Evolutionary conservation across 2,888 invertebrate species (phyloP), one percentile per base, ranked within the genome.

Genomic region (Leucophora obtusa): DNA sequence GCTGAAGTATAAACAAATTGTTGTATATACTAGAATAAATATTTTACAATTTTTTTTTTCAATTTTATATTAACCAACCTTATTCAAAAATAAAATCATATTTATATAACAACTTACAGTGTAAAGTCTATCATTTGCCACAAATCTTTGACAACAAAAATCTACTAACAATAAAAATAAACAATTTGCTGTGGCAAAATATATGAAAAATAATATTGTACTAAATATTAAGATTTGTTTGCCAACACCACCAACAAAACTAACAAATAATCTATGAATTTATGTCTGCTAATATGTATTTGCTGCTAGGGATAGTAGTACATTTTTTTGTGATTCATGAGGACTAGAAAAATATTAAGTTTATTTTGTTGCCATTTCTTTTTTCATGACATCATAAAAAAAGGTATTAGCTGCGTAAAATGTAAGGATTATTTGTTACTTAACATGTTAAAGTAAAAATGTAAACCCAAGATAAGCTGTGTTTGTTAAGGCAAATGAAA

Each of bases 401-500:
- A 81, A 70, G 66, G 77, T 70, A 77, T 81, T 77, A 81, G 77
- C 74, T 81, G 81, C 81, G 81, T 81, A 81, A 81, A 77, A 77
- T 77, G 73, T 58, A 66, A 70, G 60, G 73, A 77, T 81, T 77
- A 81, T 77, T 71, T 77, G 73, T 58, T 66, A 74, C 63, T 81
- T 66, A 70, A 77, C 43, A 47, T 47, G n/a, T 3, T 47, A 47
- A 47, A 47, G 43, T 47, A 47, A 47, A 47, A 47, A 47, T 47
- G 43, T 47, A 47, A 47, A 47, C 43, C n/a, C 43, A 47, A 47
- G 43, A 47, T 47, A 47, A 47, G 43, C 43, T 47, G 43, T 47
- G n/a, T 47, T 47, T 47, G 43, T n/a, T 47, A n/a, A 47, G n/a
- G 43, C 14, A 47, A 47, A 47, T 7, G 43, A n/a, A 47, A 14